A percentile compares a stretch with the other conserved stretches of the same genome.
Conservation (phyloP, 2,888 invertebrate genomes). For the Drosophila hamatofila region DNA sequence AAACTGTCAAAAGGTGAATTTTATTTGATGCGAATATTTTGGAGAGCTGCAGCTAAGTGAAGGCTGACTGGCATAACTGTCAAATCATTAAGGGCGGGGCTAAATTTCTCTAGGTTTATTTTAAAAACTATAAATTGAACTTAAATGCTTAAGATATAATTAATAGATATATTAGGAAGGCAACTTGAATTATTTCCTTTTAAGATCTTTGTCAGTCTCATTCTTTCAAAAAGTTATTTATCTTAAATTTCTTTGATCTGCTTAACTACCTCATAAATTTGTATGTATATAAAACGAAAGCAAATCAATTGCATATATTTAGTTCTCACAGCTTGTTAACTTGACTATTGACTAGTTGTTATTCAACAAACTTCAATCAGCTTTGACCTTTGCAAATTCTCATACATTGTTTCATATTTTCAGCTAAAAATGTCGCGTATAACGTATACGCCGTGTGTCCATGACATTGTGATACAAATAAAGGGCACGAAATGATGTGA, state of each 20-base stretch:
- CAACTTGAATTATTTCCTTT: no score
- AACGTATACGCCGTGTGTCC: neutral
- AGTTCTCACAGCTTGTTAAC: neutral
- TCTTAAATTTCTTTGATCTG: neutral
- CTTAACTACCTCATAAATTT: no score
- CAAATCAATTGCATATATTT: neutral
- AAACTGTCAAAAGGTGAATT: neutral
- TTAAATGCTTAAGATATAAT: no score
- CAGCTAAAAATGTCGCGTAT: no score
- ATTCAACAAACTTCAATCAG: neutral
- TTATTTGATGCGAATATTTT: constrained; percentile 4
- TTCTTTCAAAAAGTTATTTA: no score
- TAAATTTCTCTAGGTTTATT: neutral
- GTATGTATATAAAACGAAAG: neutral
- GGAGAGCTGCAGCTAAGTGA: neutral
- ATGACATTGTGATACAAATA: neutral
- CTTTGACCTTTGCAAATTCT: neutral
- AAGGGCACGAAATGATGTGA: neutral
- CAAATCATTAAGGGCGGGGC: neutral
- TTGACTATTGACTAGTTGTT: neutral
- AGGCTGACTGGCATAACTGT: neutral
- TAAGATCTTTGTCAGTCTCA: no score
- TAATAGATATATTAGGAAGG: no score
- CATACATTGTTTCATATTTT: neutral
- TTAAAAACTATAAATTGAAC: no score